Percentiles rank a stretch among this genome's conserved stretches.
Conservation (phyloP, 2,797 vertebrate species). For the Pipistrellus nathusii region DNA sequence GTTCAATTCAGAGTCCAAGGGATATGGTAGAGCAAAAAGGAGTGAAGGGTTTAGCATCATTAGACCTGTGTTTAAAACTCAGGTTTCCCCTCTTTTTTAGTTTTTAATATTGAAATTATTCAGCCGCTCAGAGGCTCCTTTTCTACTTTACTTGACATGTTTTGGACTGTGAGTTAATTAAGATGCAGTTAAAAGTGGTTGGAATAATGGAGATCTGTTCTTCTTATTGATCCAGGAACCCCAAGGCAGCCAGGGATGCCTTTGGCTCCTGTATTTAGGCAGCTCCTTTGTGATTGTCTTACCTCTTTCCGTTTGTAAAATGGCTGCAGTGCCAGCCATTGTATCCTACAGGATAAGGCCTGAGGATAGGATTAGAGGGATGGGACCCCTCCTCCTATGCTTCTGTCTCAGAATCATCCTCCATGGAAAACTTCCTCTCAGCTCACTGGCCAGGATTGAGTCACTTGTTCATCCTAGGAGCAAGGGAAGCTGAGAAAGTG, state of each 20-base stretch:
- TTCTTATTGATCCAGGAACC: background rate
- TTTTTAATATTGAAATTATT: conserved; percentile 24
- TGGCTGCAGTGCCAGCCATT: background rate
- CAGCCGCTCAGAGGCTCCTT: background rate
- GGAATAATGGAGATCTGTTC: background rate
- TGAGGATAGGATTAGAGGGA: background rate
- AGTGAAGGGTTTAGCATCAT: background rate
- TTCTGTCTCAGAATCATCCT: background rate
- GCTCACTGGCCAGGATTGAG: background rate
- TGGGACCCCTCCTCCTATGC: background rate
- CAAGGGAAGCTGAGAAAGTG: background rate
- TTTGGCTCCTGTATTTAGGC: background rate
- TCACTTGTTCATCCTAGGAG: background rate
- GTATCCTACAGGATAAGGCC: background rate
- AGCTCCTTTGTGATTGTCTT: background rate
- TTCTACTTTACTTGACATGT: background rate
- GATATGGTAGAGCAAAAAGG: background rate
- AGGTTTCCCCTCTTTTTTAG: background rate
- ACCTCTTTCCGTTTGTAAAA: background rate
- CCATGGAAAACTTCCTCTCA: background rate
- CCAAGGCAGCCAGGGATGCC: background rate
- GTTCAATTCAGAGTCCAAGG: background rate
- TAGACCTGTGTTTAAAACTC: background rate
- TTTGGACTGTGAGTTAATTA: background rate
- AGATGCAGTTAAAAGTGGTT: background rate